Evolutionary conservation across 2,113 vertebrate species (phyloP).

Genomic region (sheep (Ovis aries)): ARS-UI_Ramb_v3.0 NC_056080.1:1287501-1288000

Average conservation of each 20-base stretch:
- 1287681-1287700: fast-evolving
- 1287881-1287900: background rate
- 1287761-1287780: too few species aligned
- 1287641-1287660: fast-evolving
- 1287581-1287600: background rate
- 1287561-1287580: too few species aligned
- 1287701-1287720: fast-evolving
- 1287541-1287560: background rate
- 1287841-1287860: background rate
- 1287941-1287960: fast-evolving
- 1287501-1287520: background rate
- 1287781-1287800: too few species aligned
- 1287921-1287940: too few species aligned
- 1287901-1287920: fast-evolving
- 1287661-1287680: fast-evolving
- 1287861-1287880: too few species aligned
- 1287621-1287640: fast-evolving
- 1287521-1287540: background rate
- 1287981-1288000: background rate
- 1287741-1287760: background rate
- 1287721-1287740: too few species aligned
- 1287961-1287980: fast-evolving
- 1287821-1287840: background rate
- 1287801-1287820: fast-evolving
- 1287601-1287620: fast-evolving